phyloP scores from a whole-genome alignment of 2,888 invertebrate species.

The Hirtodrosophila trivittata region DNA sequence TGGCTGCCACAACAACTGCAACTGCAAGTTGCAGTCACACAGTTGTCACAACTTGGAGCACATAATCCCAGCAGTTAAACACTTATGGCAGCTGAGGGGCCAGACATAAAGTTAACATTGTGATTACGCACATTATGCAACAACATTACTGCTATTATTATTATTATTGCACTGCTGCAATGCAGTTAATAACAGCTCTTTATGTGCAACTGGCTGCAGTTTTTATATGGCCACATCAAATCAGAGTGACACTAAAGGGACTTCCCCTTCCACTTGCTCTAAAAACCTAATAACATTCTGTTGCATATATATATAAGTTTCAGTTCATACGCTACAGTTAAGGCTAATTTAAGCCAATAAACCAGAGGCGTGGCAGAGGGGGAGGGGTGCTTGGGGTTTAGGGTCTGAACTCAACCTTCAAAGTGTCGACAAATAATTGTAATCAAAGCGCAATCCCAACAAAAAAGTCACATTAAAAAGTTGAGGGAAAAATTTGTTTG shows the following conservation, averaged over 20 bases:
- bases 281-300: no score
- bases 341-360: no score
- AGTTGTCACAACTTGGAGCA: conserved; percentile 28
- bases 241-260: conserved; percentile 6
- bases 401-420: no score
- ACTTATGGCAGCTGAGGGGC: conserved; percentile 26
- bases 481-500: no score
- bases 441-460: no score
- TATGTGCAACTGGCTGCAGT: conserved; percentile 12
- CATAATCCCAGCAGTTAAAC: conserved; percentile 55
- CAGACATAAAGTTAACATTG: conserved; percentile 45
- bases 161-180: conserved; percentile 7
- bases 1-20: conserved; percentile 4
- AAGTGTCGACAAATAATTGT: no score
- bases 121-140: conserved; percentile 49
- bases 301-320: no score
- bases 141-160: conserved; percentile 45
- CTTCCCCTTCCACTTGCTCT: background rate
- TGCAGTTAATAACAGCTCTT: conserved; percentile 14
- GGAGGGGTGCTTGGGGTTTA: no score
- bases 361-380: no score
- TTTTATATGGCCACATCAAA: conserved; percentile 13
- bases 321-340: background rate
- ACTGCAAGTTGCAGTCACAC: conserved; percentile 9
- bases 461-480: no score